Base-by-base conservation (phyloP, 2,888 invertebrate genomes). In the Anthophora plumipes region DNA sequence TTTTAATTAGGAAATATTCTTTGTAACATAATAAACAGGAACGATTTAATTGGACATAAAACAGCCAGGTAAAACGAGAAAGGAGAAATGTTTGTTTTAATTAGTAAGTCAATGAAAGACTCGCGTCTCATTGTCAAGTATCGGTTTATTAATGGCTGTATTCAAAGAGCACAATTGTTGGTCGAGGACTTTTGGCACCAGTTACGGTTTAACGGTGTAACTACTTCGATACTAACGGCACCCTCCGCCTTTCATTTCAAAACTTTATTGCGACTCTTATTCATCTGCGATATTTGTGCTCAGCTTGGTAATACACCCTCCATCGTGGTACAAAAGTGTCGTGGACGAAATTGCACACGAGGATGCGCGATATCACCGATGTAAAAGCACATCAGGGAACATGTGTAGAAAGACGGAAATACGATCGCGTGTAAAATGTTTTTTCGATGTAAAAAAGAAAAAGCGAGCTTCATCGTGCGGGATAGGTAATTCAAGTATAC, bases 201-300 rank as follows among this genome's bases (percentile, higher is more conserved):
- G 82, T 86, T 85, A 84, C 84, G 82, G 77, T 71, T 88, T 84
- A 87, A 89, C 77, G 81, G 78, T 79, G 82, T 73, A 80, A 82
- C 72, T 77, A 78, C 78, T 64, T 55, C 66, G 68, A 73, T 72
- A 83, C 78, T 86, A 89, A 88, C 82, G 82, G 77, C n/a, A n/a
- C n/a, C 77, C 80, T 54, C 9, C 25, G 59, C 41, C 70, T 64
- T 77, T 86, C 80, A 68, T 86, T 83, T 70, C 71, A 68, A 64
- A 82, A 80, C 80, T 89, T 90, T 90, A 90, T 90, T 85, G 82
- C 86, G 50, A 59, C 81, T 83, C 83, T 88, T 87, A 86, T 90
- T 87, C 85, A 85, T 87, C 84, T 84, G 82, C 71, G 80, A 74
- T 77, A 83, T 78, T 85, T 80, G 77, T 78, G 68, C 70, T 43